Percentiles rank a stretch among this genome's conserved stretches.
phyloP scores from a whole-genome alignment of 2,888 invertebrate species.

The Thalpophila matura region DNA sequence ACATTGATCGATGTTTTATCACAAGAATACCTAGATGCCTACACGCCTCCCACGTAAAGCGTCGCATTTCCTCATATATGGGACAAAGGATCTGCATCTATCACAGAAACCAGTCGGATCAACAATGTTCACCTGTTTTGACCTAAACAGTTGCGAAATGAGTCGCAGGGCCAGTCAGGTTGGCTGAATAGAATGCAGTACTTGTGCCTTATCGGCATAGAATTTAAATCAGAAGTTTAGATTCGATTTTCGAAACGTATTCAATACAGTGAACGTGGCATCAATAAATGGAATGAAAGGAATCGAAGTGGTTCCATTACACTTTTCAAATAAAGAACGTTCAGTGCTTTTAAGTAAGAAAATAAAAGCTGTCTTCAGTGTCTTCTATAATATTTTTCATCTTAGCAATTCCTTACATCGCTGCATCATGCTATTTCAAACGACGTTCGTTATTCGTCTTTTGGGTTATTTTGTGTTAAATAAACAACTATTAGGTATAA shows the following conservation, averaged over 20 bases:
- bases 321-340: background rate
- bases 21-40: conserved; percentile 50
- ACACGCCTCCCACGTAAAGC: conserved; percentile 52
- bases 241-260: conserved; percentile 33
- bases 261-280: conserved; percentile 1
- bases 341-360: background rate
- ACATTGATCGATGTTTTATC: conserved; percentile 52
- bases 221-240: conserved; percentile 41
- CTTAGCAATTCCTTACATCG: background rate
- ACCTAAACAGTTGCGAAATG: conserved; percentile 65
- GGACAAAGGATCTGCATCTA: conserved; percentile 51
- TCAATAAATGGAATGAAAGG: background rate
- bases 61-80: conserved; percentile 45
- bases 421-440: no score
- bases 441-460: background rate
- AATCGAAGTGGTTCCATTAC: background rate
- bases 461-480: background rate
- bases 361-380: background rate
- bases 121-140: conserved; percentile 66
- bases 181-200: conserved; percentile 53
- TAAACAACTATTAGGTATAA: conserved; percentile 8
- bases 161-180: conserved; percentile 38
- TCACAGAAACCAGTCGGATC: conserved; percentile 60
- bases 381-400: background rate
- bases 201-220: conserved; percentile 28